Evolutionary conservation across 2,888 invertebrate genomes (phyloP).

Genomic region (Nomada fabriciana): DNA sequence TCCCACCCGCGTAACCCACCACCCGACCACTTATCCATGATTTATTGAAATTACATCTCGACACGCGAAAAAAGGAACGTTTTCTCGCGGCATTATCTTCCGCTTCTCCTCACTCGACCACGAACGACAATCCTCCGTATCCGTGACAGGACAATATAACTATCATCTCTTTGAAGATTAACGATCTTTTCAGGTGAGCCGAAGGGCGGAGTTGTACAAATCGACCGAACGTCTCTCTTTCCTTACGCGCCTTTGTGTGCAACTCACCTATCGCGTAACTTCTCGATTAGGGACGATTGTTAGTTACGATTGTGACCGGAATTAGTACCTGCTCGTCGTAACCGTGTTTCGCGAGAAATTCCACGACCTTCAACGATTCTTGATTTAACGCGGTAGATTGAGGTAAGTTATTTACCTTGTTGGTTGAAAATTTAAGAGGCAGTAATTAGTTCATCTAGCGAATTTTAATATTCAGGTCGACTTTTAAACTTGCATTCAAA

Average conservation of each 20-base stretch:
- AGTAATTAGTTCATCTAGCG: no score
- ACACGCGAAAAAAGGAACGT: slow-evolving; percentile 68
- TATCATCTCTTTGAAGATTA: slow-evolving; percentile 64
- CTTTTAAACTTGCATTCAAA: no score
- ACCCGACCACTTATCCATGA: slow-evolving; percentile 68
- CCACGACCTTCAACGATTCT: no score
- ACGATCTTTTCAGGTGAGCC: slow-evolving; percentile 58
- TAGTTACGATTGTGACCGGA: slow-evolving; percentile 11
- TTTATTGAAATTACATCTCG: slow-evolving; percentile 73
- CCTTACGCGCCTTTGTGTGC: slow-evolving; percentile 27
- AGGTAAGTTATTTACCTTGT: no score
- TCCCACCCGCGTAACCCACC: not conserved
- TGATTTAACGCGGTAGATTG: no score
- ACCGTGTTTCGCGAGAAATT: no score
- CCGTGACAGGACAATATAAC: slow-evolving; percentile 65
- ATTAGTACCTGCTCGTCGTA: not conserved
- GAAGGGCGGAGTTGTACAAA: slow-evolving; percentile 42
- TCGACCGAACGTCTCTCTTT: slow-evolving; percentile 48
- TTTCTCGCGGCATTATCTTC: slow-evolving; percentile 61
- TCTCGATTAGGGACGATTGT: slow-evolving; percentile 37
- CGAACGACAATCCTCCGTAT: slow-evolving; percentile 61
- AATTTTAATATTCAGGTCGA: no score
- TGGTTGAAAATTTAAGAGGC: no score
- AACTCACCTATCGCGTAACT: slow-evolving; percentile 18
- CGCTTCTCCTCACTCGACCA: slow-evolving; percentile 43